Percentiles rank a stretch among this genome's conserved stretches.
Evolutionary conservation across 1,140 invertebrate genomes (phyloP).

Genomic region (Tetragnatha versicolor): DNA sequence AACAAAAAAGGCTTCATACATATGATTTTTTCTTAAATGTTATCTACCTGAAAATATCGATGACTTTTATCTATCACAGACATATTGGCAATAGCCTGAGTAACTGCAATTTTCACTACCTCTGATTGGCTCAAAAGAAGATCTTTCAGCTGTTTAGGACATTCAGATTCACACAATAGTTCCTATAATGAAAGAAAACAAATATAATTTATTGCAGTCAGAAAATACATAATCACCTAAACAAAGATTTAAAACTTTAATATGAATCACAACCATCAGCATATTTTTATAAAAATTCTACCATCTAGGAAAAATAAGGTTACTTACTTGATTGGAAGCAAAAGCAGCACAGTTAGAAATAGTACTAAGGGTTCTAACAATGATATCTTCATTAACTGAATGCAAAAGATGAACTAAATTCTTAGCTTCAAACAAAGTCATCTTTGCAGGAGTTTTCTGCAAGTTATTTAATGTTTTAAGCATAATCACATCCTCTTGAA

Average conservation of each 20-base stretch:
- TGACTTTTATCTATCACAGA: slow-evolving; percentile 45
- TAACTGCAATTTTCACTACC: slow-evolving; percentile 39
- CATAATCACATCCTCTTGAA: slow-evolving; percentile 60
- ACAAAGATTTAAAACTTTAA: too few relatives aligned
- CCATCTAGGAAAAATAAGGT: not conserved
- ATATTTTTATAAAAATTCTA: too few relatives aligned
- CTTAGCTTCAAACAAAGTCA: slow-evolving; percentile 67
- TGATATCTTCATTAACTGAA: slow-evolving; percentile 66
- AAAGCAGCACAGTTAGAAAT: slow-evolving; percentile 70
- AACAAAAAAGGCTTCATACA: not conserved
- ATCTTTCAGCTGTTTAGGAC: slow-evolving; percentile 19
- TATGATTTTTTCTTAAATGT: not conserved
- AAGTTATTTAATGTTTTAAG: slow-evolving; percentile 62
- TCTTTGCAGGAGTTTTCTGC: slow-evolving; percentile 61
- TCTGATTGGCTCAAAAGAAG: slow-evolving; percentile 34
- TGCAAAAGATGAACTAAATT: slow-evolving; percentile 68
- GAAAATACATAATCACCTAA: too few relatives aligned
- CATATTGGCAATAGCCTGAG: slow-evolving; percentile 56
- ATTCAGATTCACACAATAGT: slow-evolving; percentile 45
- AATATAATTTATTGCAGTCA: not conserved
- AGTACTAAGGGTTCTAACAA: slow-evolving; percentile 67
- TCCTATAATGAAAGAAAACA: slow-evolving; percentile 21
- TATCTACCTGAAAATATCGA: slow-evolving; percentile 40
- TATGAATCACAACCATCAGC: too few relatives aligned
- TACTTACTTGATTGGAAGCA: slow-evolving; percentile 63